Conservation (phyloP, 37 sponge, comb jelly and placozoan genomes). For the Chondrosia reniformis region DNA sequence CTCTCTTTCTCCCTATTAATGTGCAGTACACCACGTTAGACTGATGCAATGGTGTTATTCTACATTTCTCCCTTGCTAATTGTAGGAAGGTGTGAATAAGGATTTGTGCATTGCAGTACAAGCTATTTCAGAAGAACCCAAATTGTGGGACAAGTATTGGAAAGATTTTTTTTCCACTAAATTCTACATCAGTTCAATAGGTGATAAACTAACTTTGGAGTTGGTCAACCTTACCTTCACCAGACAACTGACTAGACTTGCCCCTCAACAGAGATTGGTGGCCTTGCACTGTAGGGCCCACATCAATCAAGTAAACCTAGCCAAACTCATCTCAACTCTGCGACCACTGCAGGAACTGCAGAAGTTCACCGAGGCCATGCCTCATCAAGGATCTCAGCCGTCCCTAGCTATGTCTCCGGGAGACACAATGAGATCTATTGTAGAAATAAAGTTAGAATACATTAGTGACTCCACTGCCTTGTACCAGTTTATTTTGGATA, state of each 20-base stretch:
- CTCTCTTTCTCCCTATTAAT: too few species aligned
- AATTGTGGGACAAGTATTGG: constrained; percentile 51
- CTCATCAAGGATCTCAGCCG: not conserved
- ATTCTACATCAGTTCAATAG: constrained; percentile 25
- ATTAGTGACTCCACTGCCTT: constrained; percentile 29
- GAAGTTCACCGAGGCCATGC: too few species aligned
- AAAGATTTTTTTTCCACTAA: constrained; percentile 56
- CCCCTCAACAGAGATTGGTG: constrained; percentile 20
- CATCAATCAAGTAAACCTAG: constrained; percentile 62
- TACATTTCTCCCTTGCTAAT: too few species aligned
- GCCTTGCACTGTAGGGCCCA: constrained; percentile 51
- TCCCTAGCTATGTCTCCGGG: not conserved
- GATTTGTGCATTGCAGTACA: constrained; percentile 24
- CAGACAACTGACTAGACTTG: constrained; percentile 19
- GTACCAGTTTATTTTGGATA: constrained; percentile 40
- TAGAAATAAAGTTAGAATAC: not conserved
- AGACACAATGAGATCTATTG: not conserved
- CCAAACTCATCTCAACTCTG: constrained; percentile 51
- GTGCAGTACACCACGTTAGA: too few species aligned
- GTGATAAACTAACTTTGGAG: constrained; percentile 19
- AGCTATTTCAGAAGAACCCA: constrained; percentile 19
- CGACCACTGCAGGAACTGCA: constrained; percentile 46
- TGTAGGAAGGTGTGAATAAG: too few species aligned
- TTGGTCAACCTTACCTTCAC: constrained; percentile 41
- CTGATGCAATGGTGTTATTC: too few species aligned